Conservation (phyloP, 2,888 invertebrate genomes). For the Dendrolimus pini region DNA sequence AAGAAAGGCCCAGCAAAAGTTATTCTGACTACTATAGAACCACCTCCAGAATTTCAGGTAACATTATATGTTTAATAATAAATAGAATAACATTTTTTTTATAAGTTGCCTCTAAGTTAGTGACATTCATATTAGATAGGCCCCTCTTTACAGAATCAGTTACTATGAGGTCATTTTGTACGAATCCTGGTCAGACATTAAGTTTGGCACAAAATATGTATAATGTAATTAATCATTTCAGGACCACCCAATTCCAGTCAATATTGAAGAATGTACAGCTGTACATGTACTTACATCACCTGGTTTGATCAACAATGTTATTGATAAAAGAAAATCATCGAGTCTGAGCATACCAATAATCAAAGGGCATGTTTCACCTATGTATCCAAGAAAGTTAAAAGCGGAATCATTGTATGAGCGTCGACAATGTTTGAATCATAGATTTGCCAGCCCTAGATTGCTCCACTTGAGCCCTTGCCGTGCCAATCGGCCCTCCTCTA, state of each 20-base stretch:
- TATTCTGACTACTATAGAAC: conserved; percentile 82
- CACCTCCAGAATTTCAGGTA: conserved; percentile 91
- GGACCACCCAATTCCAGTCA: conserved; percentile 47
- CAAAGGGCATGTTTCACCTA: conserved; percentile 46
- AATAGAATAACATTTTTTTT: neutral
- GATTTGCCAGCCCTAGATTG: conserved; percentile 66
- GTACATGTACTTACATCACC: conserved; percentile 41
- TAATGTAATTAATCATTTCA: conserved; percentile 25
- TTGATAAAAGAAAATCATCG: conserved; percentile 28
- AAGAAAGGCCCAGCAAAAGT: conserved; percentile 86
- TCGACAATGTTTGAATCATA: conserved; percentile 56
- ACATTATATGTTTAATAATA: conserved; percentile 2
- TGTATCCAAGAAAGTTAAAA: conserved; percentile 54
- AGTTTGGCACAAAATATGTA: no score
- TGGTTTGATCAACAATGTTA: conserved; percentile 35
- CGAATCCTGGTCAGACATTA: no score
- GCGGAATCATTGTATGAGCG: conserved; percentile 56
- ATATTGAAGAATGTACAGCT: conserved; percentile 33
- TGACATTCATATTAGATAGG: neutral
- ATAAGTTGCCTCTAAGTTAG: neutral
- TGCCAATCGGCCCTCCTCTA: conserved; percentile 81
- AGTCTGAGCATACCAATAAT: conserved; percentile 36
- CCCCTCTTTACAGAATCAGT: no score
- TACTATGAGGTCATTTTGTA: no score
- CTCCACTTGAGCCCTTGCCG: conserved; percentile 79